Conservation (phyloP, 2,888 invertebrate genomes). For the Drosophila emarginata region DNA sequence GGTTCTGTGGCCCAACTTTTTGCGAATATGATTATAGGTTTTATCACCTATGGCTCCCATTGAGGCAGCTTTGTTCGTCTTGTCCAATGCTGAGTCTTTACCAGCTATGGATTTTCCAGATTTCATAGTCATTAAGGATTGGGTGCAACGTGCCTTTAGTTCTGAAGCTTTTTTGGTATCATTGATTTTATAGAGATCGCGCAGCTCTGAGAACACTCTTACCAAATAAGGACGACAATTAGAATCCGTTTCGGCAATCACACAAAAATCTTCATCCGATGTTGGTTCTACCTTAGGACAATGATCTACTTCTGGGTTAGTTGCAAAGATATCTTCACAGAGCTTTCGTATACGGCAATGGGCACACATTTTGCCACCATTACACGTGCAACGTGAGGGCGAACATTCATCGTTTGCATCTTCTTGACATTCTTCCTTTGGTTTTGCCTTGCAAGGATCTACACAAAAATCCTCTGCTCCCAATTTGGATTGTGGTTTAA, state of each 20-base stretch:
- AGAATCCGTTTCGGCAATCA: conserved; percentile 50
- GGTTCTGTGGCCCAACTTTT: conserved; percentile 84
- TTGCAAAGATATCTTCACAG: conserved; percentile 59
- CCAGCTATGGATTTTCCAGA: background rate
- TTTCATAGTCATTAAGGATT: background rate
- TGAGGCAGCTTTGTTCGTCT: background rate
- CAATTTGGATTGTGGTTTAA: conserved; percentile 14
- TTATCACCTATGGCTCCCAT: background rate
- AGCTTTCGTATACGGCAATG: conserved; percentile 74
- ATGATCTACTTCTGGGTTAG: background rate
- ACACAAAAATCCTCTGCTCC: conserved; percentile 25
- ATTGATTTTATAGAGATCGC: conserved; percentile 70
- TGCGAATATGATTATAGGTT: background rate
- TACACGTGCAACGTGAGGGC: conserved; percentile 66
- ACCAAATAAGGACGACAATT: conserved; percentile 73
- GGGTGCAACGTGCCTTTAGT: conserved; percentile 5
- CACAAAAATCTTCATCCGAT: conserved; percentile 54
- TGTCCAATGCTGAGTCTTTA: background rate
- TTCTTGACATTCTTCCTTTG: background rate
- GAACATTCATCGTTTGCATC: background rate
- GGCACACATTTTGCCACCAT: conserved; percentile 61
- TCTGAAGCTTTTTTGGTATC: conserved; percentile 36
- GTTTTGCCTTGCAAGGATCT: conserved; percentile 27
- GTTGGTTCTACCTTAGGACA: conserved; percentile 38
- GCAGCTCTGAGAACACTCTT: conserved; percentile 72